A percentile compares a stretch with the other conserved stretches of the same genome.
These are phyloP conservation scores for Scartelaos histophorus DNA, from an alignment of 2,113 vertebrate species.

Conservation along the genomic window DNA sequence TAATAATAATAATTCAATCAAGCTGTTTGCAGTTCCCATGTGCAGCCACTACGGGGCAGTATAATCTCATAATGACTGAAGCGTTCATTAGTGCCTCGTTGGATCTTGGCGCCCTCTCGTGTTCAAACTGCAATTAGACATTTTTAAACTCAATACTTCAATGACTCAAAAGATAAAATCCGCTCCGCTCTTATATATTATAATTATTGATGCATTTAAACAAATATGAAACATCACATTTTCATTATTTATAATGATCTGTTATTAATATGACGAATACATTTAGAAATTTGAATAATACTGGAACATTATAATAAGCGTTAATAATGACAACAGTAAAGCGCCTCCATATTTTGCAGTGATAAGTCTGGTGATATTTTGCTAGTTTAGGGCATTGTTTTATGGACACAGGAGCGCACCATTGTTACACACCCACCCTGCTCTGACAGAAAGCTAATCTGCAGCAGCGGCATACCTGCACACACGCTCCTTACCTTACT, in stretches of 20 bases:
- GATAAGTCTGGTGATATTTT: background rate
- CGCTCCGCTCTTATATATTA: background rate
- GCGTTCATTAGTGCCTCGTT: no score
- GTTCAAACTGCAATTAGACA: background rate
- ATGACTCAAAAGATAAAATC: background rate
- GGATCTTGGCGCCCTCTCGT: background rate
- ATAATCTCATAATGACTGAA: background rate
- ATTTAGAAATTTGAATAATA: background rate
- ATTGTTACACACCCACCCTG: conserved; percentile 60
- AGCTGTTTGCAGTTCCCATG: background rate
- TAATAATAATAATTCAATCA: background rate
- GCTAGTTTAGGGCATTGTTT: background rate
- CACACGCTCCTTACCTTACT: background rate
- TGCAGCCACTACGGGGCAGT: conserved; percentile 5
- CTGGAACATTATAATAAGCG: background rate
- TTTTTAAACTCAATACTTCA: background rate
- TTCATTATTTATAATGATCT: background rate
- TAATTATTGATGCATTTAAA: background rate
- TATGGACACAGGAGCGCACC: conserved; percentile 56
- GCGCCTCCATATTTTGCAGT: background rate
- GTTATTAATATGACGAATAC: background rate
- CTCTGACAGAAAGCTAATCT: conserved; percentile 39
- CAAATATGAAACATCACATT: background rate
- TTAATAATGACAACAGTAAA: background rate
- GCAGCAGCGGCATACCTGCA: conserved; percentile 40